Evolutionary conservation across 2,888 invertebrate genomes (phyloP).

Genomic region (Macrosiphum euphorbiae): DNA sequence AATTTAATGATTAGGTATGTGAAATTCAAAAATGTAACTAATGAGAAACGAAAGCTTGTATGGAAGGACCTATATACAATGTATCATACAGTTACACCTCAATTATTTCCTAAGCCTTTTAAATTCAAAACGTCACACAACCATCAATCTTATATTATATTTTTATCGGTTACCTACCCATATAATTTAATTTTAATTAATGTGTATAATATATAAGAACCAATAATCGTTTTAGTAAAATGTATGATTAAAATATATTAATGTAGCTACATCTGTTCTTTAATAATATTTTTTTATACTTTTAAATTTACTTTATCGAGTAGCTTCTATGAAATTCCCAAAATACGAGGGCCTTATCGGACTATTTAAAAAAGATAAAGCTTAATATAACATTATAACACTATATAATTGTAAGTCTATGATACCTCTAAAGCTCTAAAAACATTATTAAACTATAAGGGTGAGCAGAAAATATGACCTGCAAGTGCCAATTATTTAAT

Average conservation of each 20-base stretch:
- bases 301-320: neutral
- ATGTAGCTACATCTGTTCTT: neutral
- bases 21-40: slow-evolving; percentile 35
- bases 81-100: neutral
- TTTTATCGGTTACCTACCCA: neutral
- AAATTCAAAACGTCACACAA: neutral
- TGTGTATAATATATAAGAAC: neutral
- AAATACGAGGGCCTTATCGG: neutral
- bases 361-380: neutral
- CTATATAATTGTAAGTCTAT: neutral
- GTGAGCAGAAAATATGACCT: neutral
- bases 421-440: neutral
- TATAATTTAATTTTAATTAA: neutral
- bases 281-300: neutral
- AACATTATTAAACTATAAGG: neutral
- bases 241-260: neutral
- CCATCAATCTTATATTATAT: neutral
- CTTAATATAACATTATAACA: neutral
- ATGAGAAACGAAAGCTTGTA: neutral
- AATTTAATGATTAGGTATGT: neutral
- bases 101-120: slow-evolving; percentile 1
- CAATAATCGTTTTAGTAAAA: neutral
- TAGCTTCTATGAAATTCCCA: no score
- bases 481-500: neutral
- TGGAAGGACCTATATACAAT: neutral